phyloP scores from a whole-genome alignment of 2,113 vertebrate genomes.

The Pundamilia nyererei region DNA sequence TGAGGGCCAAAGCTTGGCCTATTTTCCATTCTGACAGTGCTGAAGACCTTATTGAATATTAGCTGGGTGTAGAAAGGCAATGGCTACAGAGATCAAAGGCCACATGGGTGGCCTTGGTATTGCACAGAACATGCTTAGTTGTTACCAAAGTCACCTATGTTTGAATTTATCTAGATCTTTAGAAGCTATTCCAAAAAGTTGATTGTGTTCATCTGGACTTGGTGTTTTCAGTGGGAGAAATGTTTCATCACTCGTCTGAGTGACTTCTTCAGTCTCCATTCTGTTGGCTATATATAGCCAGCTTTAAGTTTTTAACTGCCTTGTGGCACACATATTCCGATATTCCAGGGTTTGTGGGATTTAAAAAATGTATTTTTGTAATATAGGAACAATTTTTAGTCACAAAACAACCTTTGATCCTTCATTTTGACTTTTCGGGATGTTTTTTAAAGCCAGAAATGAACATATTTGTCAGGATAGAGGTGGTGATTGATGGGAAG shows the following conservation, averaged over 20 bases:
- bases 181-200: background rate
- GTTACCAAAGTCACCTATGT: background rate
- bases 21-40: slow-evolving; percentile 9
- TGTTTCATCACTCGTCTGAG: background rate
- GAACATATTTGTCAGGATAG: background rate
- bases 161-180: background rate
- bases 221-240: background rate
- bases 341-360: background rate
- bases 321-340: background rate
- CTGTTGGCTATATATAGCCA: background rate
- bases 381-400: background rate
- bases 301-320: background rate
- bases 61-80: slow-evolving; percentile 31
- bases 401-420: background rate
- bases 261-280: background rate
- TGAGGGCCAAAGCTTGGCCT: slow-evolving; percentile 37
- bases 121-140: background rate
- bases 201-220: background rate
- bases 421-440: accelerated
- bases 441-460: background rate
- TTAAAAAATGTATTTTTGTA: accelerated
- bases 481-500: background rate
- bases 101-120: slow-evolving; percentile 23
- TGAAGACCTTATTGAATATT: slow-evolving; percentile 31
- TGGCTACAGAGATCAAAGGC: slow-evolving; percentile 20